Evolutionary conservation across 2,888 invertebrate species (phyloP).

Genomic region (Caenorhabditis wallacei): DNA sequence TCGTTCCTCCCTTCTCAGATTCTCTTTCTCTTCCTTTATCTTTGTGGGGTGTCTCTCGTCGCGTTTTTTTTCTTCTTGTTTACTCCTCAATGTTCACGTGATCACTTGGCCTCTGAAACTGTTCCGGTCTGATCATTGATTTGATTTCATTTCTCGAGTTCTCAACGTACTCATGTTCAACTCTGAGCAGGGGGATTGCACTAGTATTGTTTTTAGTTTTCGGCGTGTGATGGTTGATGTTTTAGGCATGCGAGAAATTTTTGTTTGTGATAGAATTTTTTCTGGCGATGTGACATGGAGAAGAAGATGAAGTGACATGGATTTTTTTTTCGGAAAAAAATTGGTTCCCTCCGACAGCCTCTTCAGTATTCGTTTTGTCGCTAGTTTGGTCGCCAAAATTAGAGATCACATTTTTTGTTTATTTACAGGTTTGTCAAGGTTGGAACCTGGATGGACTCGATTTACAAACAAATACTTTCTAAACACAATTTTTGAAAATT

Average conservation of each 20-base stretch:
- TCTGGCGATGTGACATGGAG: constrained; percentile 1
- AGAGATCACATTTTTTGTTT: too few species aligned
- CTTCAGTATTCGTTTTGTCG: too few species aligned
- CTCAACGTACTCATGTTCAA: constrained; percentile 36
- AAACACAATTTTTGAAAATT: neutral
- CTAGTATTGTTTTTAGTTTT: constrained; percentile 24
- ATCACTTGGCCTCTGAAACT: constrained; percentile 37
- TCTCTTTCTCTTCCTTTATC: neutral
- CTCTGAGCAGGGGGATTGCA: neutral
- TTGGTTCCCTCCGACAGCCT: too few species aligned
- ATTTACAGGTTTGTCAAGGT: neutral
- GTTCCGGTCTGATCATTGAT: constrained; percentile 55
- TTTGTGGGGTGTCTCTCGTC: constrained; percentile 3
- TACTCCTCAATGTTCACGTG: constrained; percentile 36
- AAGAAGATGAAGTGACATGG: neutral
- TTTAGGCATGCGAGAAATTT: constrained; percentile 6
- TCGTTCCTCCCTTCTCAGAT: neutral
- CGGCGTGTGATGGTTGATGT: constrained; percentile 17
- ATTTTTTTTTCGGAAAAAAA: neutral
- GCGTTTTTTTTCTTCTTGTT: too few species aligned
- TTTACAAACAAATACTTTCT: neutral
- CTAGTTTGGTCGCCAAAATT: too few species aligned
- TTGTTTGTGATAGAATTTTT: constrained; percentile 20
- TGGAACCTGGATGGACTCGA: neutral
- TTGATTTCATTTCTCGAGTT: constrained; percentile 21